Base-by-base conservation (phyloP, 2,113 vertebrate species). In the Trochalopteron elliotii region DNA sequence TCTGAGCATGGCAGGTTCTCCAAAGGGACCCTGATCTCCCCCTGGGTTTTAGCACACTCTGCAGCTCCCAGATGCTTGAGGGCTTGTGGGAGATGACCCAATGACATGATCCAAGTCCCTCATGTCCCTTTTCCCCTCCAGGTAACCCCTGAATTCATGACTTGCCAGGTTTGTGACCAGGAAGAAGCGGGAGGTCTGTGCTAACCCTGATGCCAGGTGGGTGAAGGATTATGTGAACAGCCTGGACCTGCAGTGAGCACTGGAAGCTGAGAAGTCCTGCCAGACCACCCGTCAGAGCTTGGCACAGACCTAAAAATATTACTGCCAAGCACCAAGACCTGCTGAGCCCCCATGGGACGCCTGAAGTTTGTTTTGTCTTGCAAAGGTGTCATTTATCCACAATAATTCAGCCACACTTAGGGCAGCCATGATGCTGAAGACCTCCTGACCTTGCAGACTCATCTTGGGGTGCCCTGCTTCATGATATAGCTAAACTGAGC, bases 81-180 rank as follows among this genome's bases (percentile, higher is more conserved):
- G 5, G 9, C 30, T 67, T 78, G 37, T 35, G 35, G 40, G 28
- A 42, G 21, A 40, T 40, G 63, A 35, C 24, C 30, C 55, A 61
- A 3, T 13, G 7, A 35, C 25, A 42, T 35, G 24, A 60, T n/a
- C 31, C 44, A 28, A 44, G 17, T 10, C 13, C 21, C 9, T n/a
- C 44, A 2, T 22, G 30, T 42, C 30, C n/a, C 19, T 33, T 50
- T 63, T 12, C 4, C 17, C 4, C 23, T 42, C 13, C 0, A 1
- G 27, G 35, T 83, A 69, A 96, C 44, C 5, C 11, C 31, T 42
- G 53, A 23, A 37, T 33, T 35, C n/a, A 9, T 67, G 40, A 27
- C 39, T 85, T 53, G n/a, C 47, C 87, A 97, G 95, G 77, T 96
- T 97, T 40, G 19, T 89, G 52, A 96, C 96, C 71, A 91, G 83